A percentile compares a stretch with the other conserved stretches of the same genome.
Conservation (phyloP, 92 coral and sea anemone genomes). For the Diadumene lineata region DNA sequence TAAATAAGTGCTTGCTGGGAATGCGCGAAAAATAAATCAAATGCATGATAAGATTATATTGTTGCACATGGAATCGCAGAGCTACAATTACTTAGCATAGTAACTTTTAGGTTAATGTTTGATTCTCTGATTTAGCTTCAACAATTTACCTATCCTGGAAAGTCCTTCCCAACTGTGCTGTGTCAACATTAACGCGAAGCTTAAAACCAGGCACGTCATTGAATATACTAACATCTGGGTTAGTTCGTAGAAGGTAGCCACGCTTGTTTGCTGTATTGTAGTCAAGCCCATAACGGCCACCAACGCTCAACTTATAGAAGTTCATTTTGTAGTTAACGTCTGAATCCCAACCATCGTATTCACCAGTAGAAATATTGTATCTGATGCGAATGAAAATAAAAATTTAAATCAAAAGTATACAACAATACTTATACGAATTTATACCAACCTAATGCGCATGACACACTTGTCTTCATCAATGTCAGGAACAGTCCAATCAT, state of each 20-base stretch:
- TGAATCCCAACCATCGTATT: slow-evolving; percentile 48
- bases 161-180: slow-evolving; percentile 33
- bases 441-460: slow-evolving; percentile 43
- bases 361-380: slow-evolving; percentile 50
- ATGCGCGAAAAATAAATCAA: not conserved
- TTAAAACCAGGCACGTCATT: slow-evolving; percentile 29
- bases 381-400: slow-evolving; percentile 25
- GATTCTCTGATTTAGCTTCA: too few species aligned
- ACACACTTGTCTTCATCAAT: slow-evolving; percentile 41
- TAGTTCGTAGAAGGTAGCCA: slow-evolving; percentile 29
- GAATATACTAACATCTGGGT: slow-evolving; percentile 42
- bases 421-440: too few species aligned
- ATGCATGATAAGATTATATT: too few species aligned
- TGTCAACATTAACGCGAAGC: slow-evolving; percentile 28
- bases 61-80: not conserved
- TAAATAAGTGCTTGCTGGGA: not conserved
- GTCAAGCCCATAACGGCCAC: slow-evolving; percentile 17
- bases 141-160: slow-evolving; percentile 58
- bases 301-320: slow-evolving; percentile 25
- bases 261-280: slow-evolving; percentile 17
- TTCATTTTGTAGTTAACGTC: slow-evolving; percentile 17
- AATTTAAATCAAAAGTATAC: too few species aligned
- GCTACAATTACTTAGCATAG: too few species aligned
- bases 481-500: slow-evolving; percentile 44
- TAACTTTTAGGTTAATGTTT: too few species aligned